These are phyloP conservation scores for Pachycephus smyrnensis DNA, from an alignment of 2,888 invertebrate genomes.

Conservation along the genomic window DNA sequence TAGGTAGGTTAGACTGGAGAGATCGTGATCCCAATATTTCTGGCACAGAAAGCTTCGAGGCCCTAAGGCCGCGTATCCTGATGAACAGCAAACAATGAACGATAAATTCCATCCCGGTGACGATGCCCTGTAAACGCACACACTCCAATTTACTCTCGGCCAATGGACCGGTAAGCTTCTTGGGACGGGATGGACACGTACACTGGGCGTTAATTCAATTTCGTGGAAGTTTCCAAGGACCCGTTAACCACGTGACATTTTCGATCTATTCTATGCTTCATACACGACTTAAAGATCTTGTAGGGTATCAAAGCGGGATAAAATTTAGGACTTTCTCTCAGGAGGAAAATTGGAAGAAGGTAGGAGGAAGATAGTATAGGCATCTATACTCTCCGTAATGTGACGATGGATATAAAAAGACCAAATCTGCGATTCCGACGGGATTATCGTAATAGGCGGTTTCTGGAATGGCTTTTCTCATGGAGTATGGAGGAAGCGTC, in stretches of 20 bases:
- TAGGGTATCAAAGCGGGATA: not conserved
- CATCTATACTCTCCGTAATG: not conserved
- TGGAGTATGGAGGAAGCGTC: slow-evolving; percentile 24
- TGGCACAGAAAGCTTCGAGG: slow-evolving; percentile 16
- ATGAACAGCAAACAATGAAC: slow-evolving; percentile 19
- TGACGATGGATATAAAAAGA: slow-evolving; percentile 13
- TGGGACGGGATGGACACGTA: slow-evolving; percentile 19
- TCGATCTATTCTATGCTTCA: not conserved
- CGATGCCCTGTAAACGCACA: slow-evolving; percentile 12
- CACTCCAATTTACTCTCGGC: slow-evolving; percentile 3
- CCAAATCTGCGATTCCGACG: slow-evolving; percentile 35
- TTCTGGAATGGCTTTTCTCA: slow-evolving; percentile 32
- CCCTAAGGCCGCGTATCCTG: slow-evolving; percentile 4
- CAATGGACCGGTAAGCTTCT: slow-evolving; percentile 16
- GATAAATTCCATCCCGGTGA: slow-evolving; percentile 19
- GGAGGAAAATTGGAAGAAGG: not conserved
- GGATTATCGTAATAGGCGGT: slow-evolving; percentile 44
- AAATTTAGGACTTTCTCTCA: not conserved
- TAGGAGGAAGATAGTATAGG: not conserved
- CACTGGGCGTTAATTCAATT: slow-evolving; percentile 14
- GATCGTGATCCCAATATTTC: slow-evolving; percentile 44
- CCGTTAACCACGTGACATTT: not conserved
- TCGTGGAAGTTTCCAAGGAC: not conserved
- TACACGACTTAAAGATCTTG: not conserved
- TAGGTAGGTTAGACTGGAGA: slow-evolving; percentile 31